Conservation (phyloP, 2,888 invertebrate genomes). For the Agonopterix subpropinquella region DNA sequence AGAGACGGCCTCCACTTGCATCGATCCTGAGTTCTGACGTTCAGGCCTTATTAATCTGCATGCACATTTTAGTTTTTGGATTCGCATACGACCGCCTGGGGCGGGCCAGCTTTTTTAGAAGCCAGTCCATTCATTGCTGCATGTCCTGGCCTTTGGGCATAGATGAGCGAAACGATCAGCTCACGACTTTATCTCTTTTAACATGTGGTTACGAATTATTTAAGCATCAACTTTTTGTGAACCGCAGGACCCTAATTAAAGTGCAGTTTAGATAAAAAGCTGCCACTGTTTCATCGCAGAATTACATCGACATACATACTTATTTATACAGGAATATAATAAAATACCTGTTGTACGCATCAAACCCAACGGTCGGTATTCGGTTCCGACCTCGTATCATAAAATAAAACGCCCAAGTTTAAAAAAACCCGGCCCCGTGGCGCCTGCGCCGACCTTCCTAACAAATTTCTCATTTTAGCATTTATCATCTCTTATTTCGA, state of each 20-base stretch:
- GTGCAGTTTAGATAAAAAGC: conserved; percentile 25
- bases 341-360: conserved; percentile 5
- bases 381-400: conserved; percentile 48
- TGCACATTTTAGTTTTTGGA: too few species aligned
- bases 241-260: background rate
- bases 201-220: too few species aligned
- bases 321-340: conserved; percentile 1
- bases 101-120: too few species aligned
- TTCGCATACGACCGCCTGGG: too few species aligned
- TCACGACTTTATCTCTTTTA: too few species aligned
- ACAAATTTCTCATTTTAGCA: conserved; percentile 10
- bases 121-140: too few species aligned
- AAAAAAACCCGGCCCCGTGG: conserved; percentile 55
- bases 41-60: too few species aligned
- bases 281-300: conserved; percentile 40
- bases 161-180: too few species aligned
- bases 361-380: conserved; percentile 40
- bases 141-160: too few species aligned
- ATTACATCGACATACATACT: conserved; percentile 16
- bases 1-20: too few species aligned
- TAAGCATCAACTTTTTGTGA: too few species aligned
- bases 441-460: conserved; percentile 46
- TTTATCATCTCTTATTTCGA: conserved; percentile 17
- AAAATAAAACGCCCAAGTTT: conserved; percentile 52
- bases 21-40: too few species aligned